A percentile compares a stretch with the other conserved stretches of the same genome.
Evolutionary conservation across 1,140 invertebrate species (phyloP).

Genomic region (Neelides sp.): DNA sequence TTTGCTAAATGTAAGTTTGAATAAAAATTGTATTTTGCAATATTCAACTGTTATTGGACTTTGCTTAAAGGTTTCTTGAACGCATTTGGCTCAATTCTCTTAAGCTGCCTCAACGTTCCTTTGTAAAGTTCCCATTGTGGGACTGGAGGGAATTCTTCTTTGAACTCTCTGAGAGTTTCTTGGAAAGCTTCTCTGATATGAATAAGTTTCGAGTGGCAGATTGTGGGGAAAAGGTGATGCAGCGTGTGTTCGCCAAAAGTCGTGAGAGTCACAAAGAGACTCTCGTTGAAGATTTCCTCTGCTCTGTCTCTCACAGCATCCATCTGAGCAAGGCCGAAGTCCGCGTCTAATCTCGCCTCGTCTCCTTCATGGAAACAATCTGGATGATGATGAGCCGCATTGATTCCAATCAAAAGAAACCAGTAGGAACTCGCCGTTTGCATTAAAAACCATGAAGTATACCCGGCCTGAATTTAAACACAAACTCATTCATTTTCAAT

Average conservation of each 20-base stretch:
- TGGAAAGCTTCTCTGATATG: slow-evolving; percentile 13
- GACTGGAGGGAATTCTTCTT: slow-evolving; percentile 11
- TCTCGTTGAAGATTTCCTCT: slow-evolving; percentile 37
- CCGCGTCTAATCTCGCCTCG: slow-evolving; percentile 29
- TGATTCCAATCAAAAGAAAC: slow-evolving; percentile 53
- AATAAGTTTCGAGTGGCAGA: slow-evolving; percentile 25
- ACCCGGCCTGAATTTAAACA: slow-evolving; percentile 11
- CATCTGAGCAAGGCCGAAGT: slow-evolving; percentile 48
- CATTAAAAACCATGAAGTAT: slow-evolving; percentile 27
- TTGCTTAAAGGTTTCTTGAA: too few species aligned
- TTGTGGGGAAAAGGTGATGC: slow-evolving; percentile 26
- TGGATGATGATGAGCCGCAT: slow-evolving; percentile 62
- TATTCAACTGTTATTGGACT: too few species aligned
- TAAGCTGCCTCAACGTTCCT: slow-evolving; percentile 3
- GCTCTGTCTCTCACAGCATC: slow-evolving; percentile 58
- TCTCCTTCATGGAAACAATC: slow-evolving; percentile 73
- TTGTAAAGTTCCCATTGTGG: slow-evolving; percentile 16
- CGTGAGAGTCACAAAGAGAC: slow-evolving; percentile 52
- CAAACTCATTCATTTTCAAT: background rate
- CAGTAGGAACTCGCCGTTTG: slow-evolving; percentile 41
- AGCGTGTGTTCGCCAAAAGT: slow-evolving; percentile 58
- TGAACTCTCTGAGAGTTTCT: slow-evolving; percentile 19
- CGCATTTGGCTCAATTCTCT: slow-evolving; percentile 7
- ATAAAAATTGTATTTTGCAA: too few species aligned
- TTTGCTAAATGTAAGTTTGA: too few species aligned